phyloP scores from a whole-genome alignment of 1,140 invertebrate species.

The Saxidomus purpurata region DNA sequence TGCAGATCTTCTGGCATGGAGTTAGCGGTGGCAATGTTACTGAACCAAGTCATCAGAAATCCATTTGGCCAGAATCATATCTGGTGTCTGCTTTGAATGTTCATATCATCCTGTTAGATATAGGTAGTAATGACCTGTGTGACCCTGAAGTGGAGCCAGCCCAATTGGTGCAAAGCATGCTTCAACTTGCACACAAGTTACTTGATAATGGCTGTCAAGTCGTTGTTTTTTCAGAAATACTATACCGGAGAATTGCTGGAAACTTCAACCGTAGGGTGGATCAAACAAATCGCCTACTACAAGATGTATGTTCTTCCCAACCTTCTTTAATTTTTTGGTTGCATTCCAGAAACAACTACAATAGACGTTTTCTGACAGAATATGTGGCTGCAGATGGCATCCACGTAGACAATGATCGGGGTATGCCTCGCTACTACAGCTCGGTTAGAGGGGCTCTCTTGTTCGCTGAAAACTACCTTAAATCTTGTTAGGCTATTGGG shows the following conservation, averaged over 20 bases:
- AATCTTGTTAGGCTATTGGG: neutral
- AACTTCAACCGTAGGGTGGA: neutral
- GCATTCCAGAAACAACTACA: conserved; percentile 8
- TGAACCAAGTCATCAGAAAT: neutral
- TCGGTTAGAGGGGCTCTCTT: conserved; percentile 5
- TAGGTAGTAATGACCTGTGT: conserved; percentile 24
- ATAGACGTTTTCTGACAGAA: neutral
- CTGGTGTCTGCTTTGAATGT: neutral
- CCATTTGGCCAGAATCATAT: neutral
- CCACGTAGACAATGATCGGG: neutral
- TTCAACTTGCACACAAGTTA: neutral
- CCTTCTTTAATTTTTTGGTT: neutral
- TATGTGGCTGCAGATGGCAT: conserved; percentile 2
- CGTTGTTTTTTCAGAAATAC: neutral
- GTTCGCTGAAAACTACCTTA: neutral
- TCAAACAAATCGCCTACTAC: neutral
- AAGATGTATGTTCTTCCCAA: neutral
- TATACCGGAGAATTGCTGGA: neutral
- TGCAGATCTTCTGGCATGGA: conserved; percentile 41
- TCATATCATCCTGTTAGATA: neutral
- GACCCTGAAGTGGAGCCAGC: neutral
- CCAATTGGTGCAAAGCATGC: neutral
- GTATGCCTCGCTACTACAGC: neutral
- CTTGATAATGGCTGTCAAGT: neutral
- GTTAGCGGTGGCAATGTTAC: neutral